Evolutionary conservation across 2,113 vertebrate genomes (phyloP), one percentile per base, ranked within the genome.

Genomic region (Steatornis caripensis): DNA sequence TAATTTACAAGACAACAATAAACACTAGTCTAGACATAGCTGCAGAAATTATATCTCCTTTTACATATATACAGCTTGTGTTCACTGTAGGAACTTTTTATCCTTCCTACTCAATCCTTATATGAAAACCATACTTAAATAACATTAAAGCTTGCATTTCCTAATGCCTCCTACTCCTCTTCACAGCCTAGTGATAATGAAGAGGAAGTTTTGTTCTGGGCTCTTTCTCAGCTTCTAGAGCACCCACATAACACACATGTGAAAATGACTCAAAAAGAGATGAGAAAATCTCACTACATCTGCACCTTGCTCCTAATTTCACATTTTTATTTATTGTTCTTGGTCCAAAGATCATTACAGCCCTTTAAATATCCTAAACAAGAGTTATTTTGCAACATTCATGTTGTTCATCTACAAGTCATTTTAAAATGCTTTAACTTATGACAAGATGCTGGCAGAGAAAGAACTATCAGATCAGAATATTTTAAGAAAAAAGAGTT

Each of bases 201-300:
- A 51, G 57, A 86, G 29, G 9, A 76, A 65, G 57, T 90, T 96
- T 90, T 95, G 34, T 93, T 91, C 60, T 92, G 69, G 80, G 70
- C 29, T 87, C 11, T 80, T 65, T 78, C 60, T 91, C 45, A 54
- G 57, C 53, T 96, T 93, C 76, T 81, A 80, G 78, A 86, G 76
- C 68, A 84, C 76, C 77, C 92, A 95, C 82, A 77, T 77, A 76
- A 81, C 49, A 80, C 45, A 85, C 34, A 58, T 66, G 49, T 69
- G 83, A 93, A 89, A 96, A 90, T 89, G 57, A 97, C 74, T 97
- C 84, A 94, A 88, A 88, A 88, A 62, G 24, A 26, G 15, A 81
- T 65, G 43, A 43, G 69, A 43, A 84, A 82, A n/a, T 43, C 36
- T 77, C 62, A 37, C 36, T 91, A 14, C 29, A 51, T 83, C 87